phyloP scores from a whole-genome alignment of 2,797 vertebrate species.

The Setipinna tenuifilis region DNA sequence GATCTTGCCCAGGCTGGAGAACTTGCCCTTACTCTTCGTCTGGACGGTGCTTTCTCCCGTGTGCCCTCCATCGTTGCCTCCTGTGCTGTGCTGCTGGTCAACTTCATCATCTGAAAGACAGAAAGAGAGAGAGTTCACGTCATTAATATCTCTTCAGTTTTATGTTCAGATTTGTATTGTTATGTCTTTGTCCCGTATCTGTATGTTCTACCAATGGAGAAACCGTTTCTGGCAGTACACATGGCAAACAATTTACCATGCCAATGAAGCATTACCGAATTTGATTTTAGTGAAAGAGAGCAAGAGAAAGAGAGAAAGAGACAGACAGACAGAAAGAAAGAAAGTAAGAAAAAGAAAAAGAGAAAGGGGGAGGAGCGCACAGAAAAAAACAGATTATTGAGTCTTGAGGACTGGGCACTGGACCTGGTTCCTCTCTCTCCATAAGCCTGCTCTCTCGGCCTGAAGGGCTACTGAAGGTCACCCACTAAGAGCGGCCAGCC shows the following conservation, averaged over 20 bases:
- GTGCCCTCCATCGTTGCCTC: slow-evolving; percentile 76
- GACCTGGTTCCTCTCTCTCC: background rate
- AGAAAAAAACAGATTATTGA: background rate
- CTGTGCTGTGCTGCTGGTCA: slow-evolving; percentile 64
- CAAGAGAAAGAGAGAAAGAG: background rate
- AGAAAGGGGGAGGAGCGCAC: background rate
- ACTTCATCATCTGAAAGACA: slow-evolving; percentile 76
- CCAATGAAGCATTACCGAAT: too few species aligned
- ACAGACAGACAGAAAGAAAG: background rate
- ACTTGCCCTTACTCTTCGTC: slow-evolving; percentile 91
- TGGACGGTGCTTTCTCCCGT: slow-evolving; percentile 81
- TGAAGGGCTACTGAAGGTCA: background rate
- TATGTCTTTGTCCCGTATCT: too few species aligned
- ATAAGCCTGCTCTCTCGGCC: background rate
- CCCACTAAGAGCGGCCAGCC: background rate
- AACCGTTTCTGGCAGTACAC: too few species aligned
- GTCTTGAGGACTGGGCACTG: background rate
- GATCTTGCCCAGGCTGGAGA: slow-evolving; percentile 89
- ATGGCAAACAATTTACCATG: too few species aligned
- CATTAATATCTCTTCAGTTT: too few species aligned
- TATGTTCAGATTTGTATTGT: too few species aligned
- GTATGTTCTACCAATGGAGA: too few species aligned
- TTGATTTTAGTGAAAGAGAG: too few species aligned
- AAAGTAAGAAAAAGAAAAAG: background rate
- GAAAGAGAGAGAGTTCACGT: background rate